phyloP scores from a whole-genome alignment of 30 jellyfish, hydroid and myxozoan species.

The Pseudorhiza aurosa region DNA sequence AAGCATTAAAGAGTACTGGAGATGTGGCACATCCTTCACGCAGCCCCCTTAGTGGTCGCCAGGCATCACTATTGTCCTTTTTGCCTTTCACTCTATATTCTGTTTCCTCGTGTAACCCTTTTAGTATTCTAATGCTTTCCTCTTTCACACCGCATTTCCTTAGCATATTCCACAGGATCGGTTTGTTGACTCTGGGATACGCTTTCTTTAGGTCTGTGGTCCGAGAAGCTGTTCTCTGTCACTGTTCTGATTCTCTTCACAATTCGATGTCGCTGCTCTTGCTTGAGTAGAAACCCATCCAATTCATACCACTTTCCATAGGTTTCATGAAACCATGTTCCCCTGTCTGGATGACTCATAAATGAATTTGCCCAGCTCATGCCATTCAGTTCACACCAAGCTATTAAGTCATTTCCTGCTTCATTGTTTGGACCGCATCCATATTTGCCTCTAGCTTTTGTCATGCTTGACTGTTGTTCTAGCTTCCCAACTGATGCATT shows the following conservation, averaged over 20 bases:
- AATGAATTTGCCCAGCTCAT: slow-evolving; percentile 5
- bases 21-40: too few species aligned
- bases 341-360: slow-evolving; percentile 8
- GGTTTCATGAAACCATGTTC: slow-evolving; percentile 1
- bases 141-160: too few species aligned
- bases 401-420: neutral
- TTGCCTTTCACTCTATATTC: too few species aligned
- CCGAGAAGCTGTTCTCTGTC: neutral
- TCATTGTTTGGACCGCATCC: slow-evolving; percentile 8
- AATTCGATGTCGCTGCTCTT: neutral
- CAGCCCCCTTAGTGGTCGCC: too few species aligned
- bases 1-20: too few species aligned
- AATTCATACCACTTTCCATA: neutral
- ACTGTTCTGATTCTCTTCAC: neutral
- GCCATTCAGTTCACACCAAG: neutral
- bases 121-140: too few species aligned
- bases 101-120: too few species aligned
- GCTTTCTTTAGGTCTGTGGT: neutral
- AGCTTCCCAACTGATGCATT: neutral
- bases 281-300: neutral
- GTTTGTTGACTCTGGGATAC: too few species aligned
- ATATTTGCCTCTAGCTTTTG: slow-evolving; percentile 4
- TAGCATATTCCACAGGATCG: too few species aligned
- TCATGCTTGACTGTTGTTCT: neutral
- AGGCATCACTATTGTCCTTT: too few species aligned